Evolutionary conservation across 1,140 invertebrate genomes (phyloP), one percentile per base, ranked within the genome.

Genomic region (Heterodera carotae): DNA sequence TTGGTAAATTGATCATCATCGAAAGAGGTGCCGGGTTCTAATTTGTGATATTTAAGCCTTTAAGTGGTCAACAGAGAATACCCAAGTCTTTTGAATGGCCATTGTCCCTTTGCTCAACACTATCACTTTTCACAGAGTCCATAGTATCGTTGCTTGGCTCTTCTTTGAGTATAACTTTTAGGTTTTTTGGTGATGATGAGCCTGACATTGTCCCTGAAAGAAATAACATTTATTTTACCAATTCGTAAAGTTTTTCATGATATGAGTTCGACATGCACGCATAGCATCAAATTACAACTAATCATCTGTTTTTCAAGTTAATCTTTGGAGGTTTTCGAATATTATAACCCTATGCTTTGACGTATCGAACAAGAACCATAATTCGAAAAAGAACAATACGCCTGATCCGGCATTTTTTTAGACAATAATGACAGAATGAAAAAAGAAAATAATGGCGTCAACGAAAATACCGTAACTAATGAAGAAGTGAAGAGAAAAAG

Each of bases 21-120:
- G 33, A 66, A 66, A 31, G 62, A 66, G n/a, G 62, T 31, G 10
- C 62, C 62, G 12, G 62, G 62, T 66, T 66, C 62, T 66, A 18
- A 66, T 66, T 62, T 62, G 10, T 0, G 12, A 43, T 66, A 66
- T 29, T 22, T 29, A 56, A 56, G 22, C 2, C 18, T 27, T 66
- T 27, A 66, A 66, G 31, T 27, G 7, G n/a, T 29, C 7, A 31
- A 31, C 12, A 66, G 31, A 29, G 31, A 31, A 15, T 66, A 66
- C 62, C 62, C 25, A 66, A 66, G 62, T 66, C 22, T 66, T 29
- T 31, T 66, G n/a, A 29, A 66, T 29, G 62, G 10, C 33, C 62
- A 31, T 66, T 34, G 12, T 66, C 12, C 22, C 62, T 56, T 56
- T 56, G 48, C 5, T 56, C 48, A 12, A 56, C 5, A 56, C 22